Evolutionary conservation across 1,140 invertebrate genomes (phyloP).

Genomic region (Anoplophora glabripennis): DNA sequence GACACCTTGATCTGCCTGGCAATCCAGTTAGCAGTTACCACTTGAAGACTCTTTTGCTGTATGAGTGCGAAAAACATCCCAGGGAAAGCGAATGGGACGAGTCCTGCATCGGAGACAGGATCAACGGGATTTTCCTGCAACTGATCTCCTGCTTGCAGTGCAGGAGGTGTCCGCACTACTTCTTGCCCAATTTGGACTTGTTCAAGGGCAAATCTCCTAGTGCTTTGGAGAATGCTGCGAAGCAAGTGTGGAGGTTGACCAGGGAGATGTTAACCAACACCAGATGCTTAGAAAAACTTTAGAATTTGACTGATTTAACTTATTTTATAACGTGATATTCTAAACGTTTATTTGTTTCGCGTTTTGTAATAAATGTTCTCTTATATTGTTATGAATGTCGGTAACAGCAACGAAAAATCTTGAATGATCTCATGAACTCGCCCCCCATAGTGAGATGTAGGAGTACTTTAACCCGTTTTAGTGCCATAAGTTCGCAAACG

Average conservation of each 20-base stretch:
- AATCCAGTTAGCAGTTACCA: constrained; percentile 86
- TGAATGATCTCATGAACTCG: no score
- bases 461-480: no score
- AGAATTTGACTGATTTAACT: constrained; percentile 38
- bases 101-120: constrained; percentile 80
- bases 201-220: constrained; percentile 86
- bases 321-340: no score
- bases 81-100: constrained; percentile 91
- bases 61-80: constrained; percentile 95
- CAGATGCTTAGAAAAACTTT: constrained; percentile 83
- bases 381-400: no score
- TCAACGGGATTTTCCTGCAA: constrained; percentile 94
- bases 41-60: constrained; percentile 84
- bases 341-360: no score
- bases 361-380: no score
- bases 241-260: constrained; percentile 87
- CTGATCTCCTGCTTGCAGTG: constrained; percentile 93
- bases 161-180: constrained; percentile 88
- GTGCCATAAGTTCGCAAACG: no score
- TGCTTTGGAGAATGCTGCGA: constrained; percentile 85
- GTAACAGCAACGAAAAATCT: no score
- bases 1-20: constrained; percentile 84
- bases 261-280: constrained; percentile 87
- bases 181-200: constrained; percentile 82
- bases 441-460: no score